Percentiles rank a stretch among this genome's conserved stretches.
Conservation (phyloP, 2,797 vertebrate genomes). For the Enteromius treurensis region DNA sequence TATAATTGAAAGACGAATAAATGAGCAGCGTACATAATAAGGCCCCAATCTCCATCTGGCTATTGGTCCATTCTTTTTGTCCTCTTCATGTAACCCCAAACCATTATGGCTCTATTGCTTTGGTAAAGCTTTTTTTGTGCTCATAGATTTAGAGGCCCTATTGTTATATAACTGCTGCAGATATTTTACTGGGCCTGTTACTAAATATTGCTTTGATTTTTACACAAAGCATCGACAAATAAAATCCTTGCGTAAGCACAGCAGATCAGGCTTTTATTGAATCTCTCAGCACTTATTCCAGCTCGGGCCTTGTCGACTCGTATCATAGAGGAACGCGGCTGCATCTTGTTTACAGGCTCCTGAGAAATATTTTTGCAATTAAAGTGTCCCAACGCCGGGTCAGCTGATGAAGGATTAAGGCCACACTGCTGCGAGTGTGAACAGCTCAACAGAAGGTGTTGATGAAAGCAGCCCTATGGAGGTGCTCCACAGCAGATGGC, state of each 20-base stretch:
- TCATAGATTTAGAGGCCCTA: background rate
- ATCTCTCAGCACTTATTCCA: conserved; percentile 27
- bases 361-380: conserved; percentile 43
- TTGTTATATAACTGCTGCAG: conserved; percentile 12
- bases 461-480: conserved; percentile 36
- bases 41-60: conserved; percentile 9
- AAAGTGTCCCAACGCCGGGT: conserved; percentile 30
- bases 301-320: background rate
- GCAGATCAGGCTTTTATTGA: conserved; percentile 26
- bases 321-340: background rate
- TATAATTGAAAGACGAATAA: background rate
- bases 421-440: conserved; percentile 53
- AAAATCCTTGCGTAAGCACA: conserved; percentile 15
- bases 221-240: conserved; percentile 4
- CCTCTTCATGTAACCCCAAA: background rate
- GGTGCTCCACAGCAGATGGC: conserved; percentile 50
- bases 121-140: background rate
- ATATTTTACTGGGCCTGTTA: conserved; percentile 10
- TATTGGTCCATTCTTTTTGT: background rate
- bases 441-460: conserved; percentile 54
- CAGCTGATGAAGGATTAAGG: conserved; percentile 57
- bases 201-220: conserved; percentile 27
- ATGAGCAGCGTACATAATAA: background rate
- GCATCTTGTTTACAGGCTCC: conserved; percentile 16
- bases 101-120: conserved; percentile 17